Base-by-base conservation (phyloP, 2,797 vertebrate genomes). In the Botia almorhae region DNA sequence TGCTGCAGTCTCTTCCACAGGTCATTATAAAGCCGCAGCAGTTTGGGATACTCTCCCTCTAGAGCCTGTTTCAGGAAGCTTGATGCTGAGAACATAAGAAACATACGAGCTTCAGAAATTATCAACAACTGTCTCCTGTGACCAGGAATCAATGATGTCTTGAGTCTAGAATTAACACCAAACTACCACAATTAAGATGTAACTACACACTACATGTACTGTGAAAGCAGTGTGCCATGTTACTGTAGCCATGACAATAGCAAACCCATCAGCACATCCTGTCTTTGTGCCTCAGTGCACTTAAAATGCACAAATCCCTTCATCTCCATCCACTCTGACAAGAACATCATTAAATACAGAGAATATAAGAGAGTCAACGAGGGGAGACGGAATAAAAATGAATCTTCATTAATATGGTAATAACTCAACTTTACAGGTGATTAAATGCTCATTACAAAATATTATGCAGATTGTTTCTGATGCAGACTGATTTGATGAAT, bases 1-100 rank as follows among this genome's bases (percentile, higher is more conserved):
- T 98, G 97, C 87, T 98, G 97, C 87, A 99, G 93, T 16, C 97
- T 96, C 55, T 97, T 97, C 97, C 98, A 99, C 84, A 99, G 90
- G 72, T 99, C 98, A 72, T 98, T 99, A 91, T 97, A 98, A 43
- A 99, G 93, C n/a, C 95, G 93, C 85, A 98, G 77, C 76, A 99
- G 91, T 88, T 99, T 99, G 0, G 98, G 98, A 61, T 96, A 98
- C 88, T 99, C 97, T 33, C 98, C 97, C 91, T 99, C 97, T 85
- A 98, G 95, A 1, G 97, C 96, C 90, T 99, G 98, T 83, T 98
- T 99, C 85, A 99, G 90, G 90, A 97, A 98, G 60, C 93, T 93
- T 8, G 97, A 99, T 1, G 94, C 97, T 98, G 14, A 10, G 29
- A 39, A 46, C 10, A 72, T 67, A 69, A 4, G 1, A 36, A 58